Percentiles rank a stretch among this genome's conserved stretches.
These are phyloP conservation scores for Piprites chloris DNA, from an alignment of 2,113 vertebrate species.

Conservation along the genomic window DNA sequence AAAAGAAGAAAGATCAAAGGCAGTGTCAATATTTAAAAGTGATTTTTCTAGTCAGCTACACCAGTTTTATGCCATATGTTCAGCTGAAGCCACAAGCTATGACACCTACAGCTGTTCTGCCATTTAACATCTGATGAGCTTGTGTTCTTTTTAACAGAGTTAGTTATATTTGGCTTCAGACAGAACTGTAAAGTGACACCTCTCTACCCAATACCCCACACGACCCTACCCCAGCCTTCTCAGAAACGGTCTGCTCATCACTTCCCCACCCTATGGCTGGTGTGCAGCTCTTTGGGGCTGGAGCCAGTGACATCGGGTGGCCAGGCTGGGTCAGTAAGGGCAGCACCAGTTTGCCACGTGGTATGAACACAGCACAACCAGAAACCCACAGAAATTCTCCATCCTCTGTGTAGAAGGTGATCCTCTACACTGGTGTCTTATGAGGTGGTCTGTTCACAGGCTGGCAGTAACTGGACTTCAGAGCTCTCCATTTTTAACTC, in stretches of 20 bases:
- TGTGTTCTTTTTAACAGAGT: slow-evolving; percentile 13
- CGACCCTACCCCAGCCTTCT: background rate
- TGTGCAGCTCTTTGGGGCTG: background rate
- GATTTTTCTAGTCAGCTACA: slow-evolving; percentile 14
- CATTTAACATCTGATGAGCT: slow-evolving; percentile 26
- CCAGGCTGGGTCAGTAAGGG: background rate
- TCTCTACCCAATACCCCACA: background rate
- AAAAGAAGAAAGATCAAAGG: slow-evolving; percentile 33
- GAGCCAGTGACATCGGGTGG: fast-evolving
- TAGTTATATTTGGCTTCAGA: slow-evolving; percentile 47
- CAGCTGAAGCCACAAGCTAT: background rate
- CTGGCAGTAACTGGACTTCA: background rate
- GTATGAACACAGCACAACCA: background rate
- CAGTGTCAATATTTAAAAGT: slow-evolving; percentile 29
- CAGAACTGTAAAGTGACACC: background rate
- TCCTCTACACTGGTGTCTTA: background rate
- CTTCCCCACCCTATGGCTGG: fast-evolving
- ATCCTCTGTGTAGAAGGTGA: background rate
- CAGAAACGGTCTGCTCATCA: background rate
- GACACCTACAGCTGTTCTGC: slow-evolving; percentile 56
- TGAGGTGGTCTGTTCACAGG: background rate
- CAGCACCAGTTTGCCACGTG: background rate
- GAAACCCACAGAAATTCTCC: background rate
- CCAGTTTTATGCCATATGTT: background rate
- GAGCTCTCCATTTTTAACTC: background rate